A percentile compares a stretch with the other conserved stretches of the same genome.
Conservation (phyloP, 2,888 invertebrate genomes). For the Papilio protenor region DNA sequence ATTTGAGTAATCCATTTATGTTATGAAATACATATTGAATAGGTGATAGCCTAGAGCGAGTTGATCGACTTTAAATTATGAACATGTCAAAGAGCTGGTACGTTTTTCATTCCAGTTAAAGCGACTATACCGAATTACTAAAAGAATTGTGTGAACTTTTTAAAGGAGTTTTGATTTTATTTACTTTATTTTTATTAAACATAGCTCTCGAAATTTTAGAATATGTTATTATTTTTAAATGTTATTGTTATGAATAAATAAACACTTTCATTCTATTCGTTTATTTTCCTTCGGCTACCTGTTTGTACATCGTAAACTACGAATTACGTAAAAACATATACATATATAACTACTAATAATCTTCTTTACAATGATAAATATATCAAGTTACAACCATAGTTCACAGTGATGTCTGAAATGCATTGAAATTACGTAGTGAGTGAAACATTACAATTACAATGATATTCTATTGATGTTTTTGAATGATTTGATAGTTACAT, state of each 20-base stretch:
- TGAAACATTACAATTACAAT: constrained; percentile 43
- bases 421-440: constrained; percentile 45
- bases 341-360: constrained; percentile 78
- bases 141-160: too few relatives aligned
- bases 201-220: too few relatives aligned
- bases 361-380: constrained; percentile 72
- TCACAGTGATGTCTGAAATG: constrained; percentile 72
- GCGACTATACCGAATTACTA: not conserved
- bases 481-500: not conserved
- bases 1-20: constrained; percentile 3
- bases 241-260: constrained; percentile 25
- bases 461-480: constrained; percentile 51
- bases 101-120: not conserved
- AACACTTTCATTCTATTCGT: constrained; percentile 64
- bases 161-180: too few relatives aligned
- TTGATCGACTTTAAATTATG: not conserved
- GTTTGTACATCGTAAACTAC: constrained; percentile 81
- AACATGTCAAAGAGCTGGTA: not conserved
- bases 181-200: too few relatives aligned
- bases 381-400: constrained; percentile 83
- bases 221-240: not conserved
- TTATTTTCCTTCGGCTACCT: constrained; percentile 76
- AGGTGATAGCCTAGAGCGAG: not conserved
- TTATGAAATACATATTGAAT: constrained; percentile 1
- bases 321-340: constrained; percentile 82